Evolutionary conservation across 2,797 vertebrate genomes (phyloP).

Genomic region (Chromobotia macracanthus): DNA sequence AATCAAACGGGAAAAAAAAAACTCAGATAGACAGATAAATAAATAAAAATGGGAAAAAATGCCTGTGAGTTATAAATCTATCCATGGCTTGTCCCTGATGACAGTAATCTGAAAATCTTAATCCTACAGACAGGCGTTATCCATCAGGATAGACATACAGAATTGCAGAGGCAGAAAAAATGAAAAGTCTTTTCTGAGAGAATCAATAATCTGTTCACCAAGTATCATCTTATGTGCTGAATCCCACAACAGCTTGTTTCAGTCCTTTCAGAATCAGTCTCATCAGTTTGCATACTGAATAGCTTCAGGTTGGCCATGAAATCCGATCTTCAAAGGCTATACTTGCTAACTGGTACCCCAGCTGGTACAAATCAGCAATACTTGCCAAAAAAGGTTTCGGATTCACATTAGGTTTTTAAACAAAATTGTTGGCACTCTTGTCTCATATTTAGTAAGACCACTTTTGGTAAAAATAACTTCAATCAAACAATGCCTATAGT

Average conservation of each 20-base stretch:
- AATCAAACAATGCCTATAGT: not conserved
- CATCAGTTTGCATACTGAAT: constrained; percentile 11
- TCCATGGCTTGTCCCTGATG: constrained; percentile 31
- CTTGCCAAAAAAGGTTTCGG: not conserved
- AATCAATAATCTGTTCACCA: constrained; percentile 45
- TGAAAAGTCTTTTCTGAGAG: not conserved
- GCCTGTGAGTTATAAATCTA: constrained; percentile 31
- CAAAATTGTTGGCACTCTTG: not conserved
- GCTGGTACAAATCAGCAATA: not conserved
- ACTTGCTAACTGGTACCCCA: not conserved
- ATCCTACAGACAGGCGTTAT: constrained; percentile 45
- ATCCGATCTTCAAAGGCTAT: not conserved
- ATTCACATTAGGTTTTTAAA: not conserved
- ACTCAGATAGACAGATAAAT: not conserved
- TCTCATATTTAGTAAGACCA: not conserved
- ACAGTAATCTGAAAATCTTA: constrained; percentile 44
- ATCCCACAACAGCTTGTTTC: constrained; percentile 21
- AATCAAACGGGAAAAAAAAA: not conserved
- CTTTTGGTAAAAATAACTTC: not conserved
- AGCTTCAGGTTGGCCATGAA: constrained; percentile 5
- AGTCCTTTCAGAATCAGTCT: constrained; percentile 17
- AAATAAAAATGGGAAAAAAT: constrained; percentile 13
- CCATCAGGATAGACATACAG: constrained; percentile 39
- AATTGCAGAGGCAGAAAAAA: constrained; percentile 1
- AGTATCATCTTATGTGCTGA: constrained; percentile 35